phyloP scores from a whole-genome alignment of 2,888 invertebrate genomes.

The Drosophila meridiana region DNA sequence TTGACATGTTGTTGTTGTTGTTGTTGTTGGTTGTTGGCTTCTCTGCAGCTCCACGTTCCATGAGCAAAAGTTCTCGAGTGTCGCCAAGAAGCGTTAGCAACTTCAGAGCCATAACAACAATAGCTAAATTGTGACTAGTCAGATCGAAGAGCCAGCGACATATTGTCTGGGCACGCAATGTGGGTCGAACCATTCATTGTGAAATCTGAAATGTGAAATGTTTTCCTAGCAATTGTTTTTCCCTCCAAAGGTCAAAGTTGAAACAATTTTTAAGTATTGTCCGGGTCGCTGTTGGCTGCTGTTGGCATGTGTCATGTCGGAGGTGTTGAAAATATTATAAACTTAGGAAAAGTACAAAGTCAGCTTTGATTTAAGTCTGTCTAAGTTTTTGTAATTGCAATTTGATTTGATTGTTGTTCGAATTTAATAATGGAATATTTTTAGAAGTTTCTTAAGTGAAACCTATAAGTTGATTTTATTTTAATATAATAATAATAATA shows the following conservation, averaged over 20 bases:
- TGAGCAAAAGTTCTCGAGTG: slow-evolving; percentile 43
- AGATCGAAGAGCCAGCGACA: slow-evolving; percentile 31
- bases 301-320: not conserved
- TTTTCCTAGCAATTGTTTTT: slow-evolving; percentile 26
- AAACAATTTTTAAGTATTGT: slow-evolving; percentile 16
- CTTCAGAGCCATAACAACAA: slow-evolving; percentile 16
- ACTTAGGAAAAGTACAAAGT: not conserved
- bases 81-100: slow-evolving; percentile 34
- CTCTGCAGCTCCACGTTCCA: slow-evolving; percentile 1
- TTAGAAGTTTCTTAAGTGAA: not conserved
- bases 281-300: not conserved
- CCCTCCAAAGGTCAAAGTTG: slow-evolving; percentile 66
- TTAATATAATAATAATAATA: not conserved
- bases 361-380: not conserved
- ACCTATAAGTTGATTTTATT: not conserved
- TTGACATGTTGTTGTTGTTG: slow-evolving; percentile 30
- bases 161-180: slow-evolving; percentile 54
- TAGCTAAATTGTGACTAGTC: slow-evolving; percentile 46
- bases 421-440: not conserved
- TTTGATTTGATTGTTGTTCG: not conserved
- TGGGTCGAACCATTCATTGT: slow-evolving; percentile 48
- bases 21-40: slow-evolving; percentile 2
- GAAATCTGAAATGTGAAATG: slow-evolving; percentile 40
- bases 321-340: not conserved
- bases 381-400: not conserved